Evolutionary conservation across 2,113 vertebrate species (phyloP).

Genomic region (Myotis lucifugus): DNA sequence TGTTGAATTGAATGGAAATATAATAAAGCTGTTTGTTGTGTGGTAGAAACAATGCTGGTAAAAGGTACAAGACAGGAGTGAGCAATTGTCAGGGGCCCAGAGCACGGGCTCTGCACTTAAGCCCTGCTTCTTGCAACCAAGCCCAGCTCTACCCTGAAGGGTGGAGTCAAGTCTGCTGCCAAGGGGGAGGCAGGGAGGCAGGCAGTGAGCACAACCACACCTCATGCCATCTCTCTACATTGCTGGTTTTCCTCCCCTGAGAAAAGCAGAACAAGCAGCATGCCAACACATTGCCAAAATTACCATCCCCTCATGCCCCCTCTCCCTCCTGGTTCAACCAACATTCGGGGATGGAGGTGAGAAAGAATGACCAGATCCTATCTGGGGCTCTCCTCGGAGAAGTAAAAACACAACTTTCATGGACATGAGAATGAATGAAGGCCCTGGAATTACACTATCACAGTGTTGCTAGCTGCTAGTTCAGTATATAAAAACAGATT

Average conservation of each 20-base stretch:
- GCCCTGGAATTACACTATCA: neutral
- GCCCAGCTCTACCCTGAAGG: neutral
- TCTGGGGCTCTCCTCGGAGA: neutral
- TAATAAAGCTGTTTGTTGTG: neutral
- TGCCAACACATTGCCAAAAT: neutral
- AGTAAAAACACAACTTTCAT: neutral
- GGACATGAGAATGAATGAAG: neutral
- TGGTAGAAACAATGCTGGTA: neutral
- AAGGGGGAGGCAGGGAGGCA: too few relatives aligned
- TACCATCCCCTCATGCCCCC: neutral
- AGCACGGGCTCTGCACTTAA: neutral
- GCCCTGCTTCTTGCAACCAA: neutral
- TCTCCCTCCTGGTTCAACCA: neutral
- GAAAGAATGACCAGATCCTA: neutral
- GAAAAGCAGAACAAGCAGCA: neutral
- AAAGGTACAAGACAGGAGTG: neutral
- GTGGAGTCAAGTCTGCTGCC: neutral
- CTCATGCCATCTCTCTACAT: neutral
- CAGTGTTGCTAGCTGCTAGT: too few relatives aligned
- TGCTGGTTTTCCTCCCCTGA: neutral
- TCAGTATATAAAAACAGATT: neutral
- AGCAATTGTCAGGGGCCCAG: neutral
- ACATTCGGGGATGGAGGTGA: neutral
- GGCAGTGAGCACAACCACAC: neutral
- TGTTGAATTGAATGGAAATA: neutral